These are phyloP conservation scores for Syrphus vitripennis DNA, from an alignment of 2,888 invertebrate genomes.

Conservation along the genomic window DNA sequence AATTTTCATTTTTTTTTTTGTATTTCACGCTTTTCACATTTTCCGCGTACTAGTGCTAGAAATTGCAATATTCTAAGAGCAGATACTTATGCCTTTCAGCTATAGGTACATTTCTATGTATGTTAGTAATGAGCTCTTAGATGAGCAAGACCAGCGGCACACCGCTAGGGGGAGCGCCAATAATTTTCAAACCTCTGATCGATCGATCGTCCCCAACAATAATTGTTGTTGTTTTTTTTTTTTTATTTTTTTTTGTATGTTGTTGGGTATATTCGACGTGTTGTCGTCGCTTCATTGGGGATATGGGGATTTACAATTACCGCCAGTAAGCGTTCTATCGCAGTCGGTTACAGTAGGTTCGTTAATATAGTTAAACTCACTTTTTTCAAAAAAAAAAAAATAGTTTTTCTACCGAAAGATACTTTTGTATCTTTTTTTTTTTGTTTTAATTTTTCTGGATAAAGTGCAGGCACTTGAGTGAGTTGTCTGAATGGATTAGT, in stretches of 20 bases:
- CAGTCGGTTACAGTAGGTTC: conserved; percentile 67
- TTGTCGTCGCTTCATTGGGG: conserved; percentile 59
- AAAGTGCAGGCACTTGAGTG: not conserved
- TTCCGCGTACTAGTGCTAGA: conserved; percentile 22
- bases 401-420: not conserved
- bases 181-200: conserved; percentile 44
- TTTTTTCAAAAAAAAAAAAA: not conserved
- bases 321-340: conserved; percentile 67
- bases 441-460: not conserved
- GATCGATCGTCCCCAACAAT: conserved; percentile 54
- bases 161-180: conserved; percentile 57
- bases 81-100: conserved; percentile 32
- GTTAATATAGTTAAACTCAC: conserved; percentile 14
- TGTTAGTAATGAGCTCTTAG: conserved; percentile 1
- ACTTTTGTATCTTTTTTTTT: not conserved
- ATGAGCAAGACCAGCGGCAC: conserved; percentile 35
- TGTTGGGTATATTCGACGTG: conserved; percentile 22
- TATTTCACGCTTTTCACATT: conserved; percentile 52
- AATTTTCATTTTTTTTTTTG: conserved; percentile 3
- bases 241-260: not conserved
- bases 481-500: conserved; percentile 5
- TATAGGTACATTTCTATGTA: not conserved
- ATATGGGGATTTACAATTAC: conserved; percentile 59
- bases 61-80: conserved; percentile 58
- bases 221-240: conserved; percentile 26